Percentiles rank a stretch among this genome's conserved stretches.
These are phyloP conservation scores for Pseudomyrmex sp. DNA, from an alignment of 1,140 invertebrate species.

Conservation along the genomic window DNA sequence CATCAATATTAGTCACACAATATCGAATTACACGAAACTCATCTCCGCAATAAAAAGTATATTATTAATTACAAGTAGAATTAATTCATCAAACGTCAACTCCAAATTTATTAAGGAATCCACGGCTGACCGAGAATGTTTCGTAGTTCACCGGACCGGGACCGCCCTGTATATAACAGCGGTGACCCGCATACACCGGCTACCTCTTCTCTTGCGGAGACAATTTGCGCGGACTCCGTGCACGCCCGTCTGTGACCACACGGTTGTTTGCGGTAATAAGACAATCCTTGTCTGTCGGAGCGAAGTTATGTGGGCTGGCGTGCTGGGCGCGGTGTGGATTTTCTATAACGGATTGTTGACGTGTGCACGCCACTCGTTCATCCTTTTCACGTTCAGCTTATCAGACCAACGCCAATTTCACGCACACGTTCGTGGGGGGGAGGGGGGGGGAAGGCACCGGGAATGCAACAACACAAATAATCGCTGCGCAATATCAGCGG, in stretches of 20 bases:
- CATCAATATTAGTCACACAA: not conserved
- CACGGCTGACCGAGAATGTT: slow-evolving; percentile 25
- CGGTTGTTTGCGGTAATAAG: slow-evolving; percentile 59
- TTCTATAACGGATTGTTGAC: slow-evolving; percentile 59
- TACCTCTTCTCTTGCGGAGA: slow-evolving; percentile 30
- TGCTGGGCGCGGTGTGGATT: slow-evolving; percentile 53
- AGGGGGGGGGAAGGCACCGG: no score
- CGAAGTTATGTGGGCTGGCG: slow-evolving; percentile 45
- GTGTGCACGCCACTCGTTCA: slow-evolving; percentile 25
- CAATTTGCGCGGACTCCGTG: slow-evolving; percentile 43
- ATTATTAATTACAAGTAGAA: slow-evolving; percentile 44
- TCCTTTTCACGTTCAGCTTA: slow-evolving; percentile 48
- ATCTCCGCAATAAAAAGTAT: not conserved
- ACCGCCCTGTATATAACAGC: slow-evolving; percentile 34
- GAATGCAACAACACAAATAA: slow-evolving; percentile 4
- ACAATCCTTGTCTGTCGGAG: slow-evolving; percentile 47
- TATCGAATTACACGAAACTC: slow-evolving; percentile 1
- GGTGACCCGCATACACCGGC: slow-evolving; percentile 51
- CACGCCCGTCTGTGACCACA: slow-evolving; percentile 48
- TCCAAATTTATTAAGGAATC: slow-evolving; percentile 51
- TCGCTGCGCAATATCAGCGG: slow-evolving; percentile 20
- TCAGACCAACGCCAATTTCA: slow-evolving; percentile 37
- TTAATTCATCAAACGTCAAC: slow-evolving; percentile 36
- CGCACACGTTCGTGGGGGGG: not conserved
- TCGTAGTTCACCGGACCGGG: not conserved